These are phyloP conservation scores for Drosophila rhopaloa DNA, from an alignment of 1,140 invertebrate species.

Conservation along the genomic window DNA sequence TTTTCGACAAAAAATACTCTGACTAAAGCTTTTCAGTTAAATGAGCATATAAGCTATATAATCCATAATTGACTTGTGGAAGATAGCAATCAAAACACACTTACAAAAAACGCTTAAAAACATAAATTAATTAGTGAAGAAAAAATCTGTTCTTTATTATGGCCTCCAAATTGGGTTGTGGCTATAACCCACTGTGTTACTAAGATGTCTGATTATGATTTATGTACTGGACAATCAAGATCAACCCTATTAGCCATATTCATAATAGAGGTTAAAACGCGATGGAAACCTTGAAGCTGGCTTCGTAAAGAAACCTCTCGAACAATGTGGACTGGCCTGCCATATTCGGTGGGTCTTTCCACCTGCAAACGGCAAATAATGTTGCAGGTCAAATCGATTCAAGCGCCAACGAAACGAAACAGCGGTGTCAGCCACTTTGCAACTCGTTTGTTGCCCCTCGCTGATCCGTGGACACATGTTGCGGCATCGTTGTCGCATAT, in stretches of 20 bases:
- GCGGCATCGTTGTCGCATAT: constrained; percentile 19
- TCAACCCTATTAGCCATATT: constrained; percentile 11
- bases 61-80: too few species aligned
- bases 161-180: not conserved
- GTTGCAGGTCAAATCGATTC: constrained; percentile 58
- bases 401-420: constrained; percentile 27
- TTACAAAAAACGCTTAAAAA: too few species aligned
- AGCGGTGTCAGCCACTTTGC: constrained; percentile 31
- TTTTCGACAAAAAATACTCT: too few species aligned
- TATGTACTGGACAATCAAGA: constrained; percentile 14
- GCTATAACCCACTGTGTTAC: not conserved
- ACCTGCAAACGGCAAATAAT: constrained; percentile 39
- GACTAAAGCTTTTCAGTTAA: too few species aligned
- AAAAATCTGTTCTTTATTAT: not conserved
- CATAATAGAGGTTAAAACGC: constrained; percentile 1
- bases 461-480: constrained; percentile 57
- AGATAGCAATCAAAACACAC: too few species aligned
- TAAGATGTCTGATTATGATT: not conserved
- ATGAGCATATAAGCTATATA: too few species aligned
- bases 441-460: constrained; percentile 27
- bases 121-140: not conserved
- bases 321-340: constrained; percentile 10
- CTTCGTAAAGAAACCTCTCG: not conserved
- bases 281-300: constrained; percentile 1
- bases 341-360: constrained; percentile 6